A percentile compares a stretch with the other conserved stretches of the same genome.
Conservation (phyloP, 2,888 invertebrate species). For the Sarcophaga subvicina region DNA sequence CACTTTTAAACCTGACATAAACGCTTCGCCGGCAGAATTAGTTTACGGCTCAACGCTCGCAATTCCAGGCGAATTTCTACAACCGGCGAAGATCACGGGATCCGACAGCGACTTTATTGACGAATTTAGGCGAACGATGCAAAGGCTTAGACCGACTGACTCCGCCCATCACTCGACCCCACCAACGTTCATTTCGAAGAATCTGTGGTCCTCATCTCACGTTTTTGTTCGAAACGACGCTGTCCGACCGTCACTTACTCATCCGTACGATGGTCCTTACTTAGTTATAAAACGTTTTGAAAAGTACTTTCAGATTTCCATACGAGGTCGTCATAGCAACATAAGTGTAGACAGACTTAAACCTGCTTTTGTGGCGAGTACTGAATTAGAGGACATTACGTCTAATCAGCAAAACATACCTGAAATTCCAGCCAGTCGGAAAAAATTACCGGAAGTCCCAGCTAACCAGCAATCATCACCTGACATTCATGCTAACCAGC, state of each 20-base stretch:
- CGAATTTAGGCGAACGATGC: no score
- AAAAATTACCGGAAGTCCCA: not conserved
- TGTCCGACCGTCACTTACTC: slow-evolving; percentile 39
- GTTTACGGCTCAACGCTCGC: no score
- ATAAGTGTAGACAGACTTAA: slow-evolving; percentile 43
- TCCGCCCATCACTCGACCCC: slow-evolving; percentile 26
- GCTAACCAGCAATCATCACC: no score
- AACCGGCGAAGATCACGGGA: no score
- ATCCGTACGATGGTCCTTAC: slow-evolving; percentile 60
- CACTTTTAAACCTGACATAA: no score
- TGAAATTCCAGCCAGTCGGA: no score
- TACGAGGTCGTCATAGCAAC: slow-evolving; percentile 16
- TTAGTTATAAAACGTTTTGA: slow-evolving; percentile 12
- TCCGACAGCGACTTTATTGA: no score
- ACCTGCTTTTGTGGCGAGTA: not conserved
- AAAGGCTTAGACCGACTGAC: slow-evolving; percentile 4
- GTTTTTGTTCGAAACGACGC: slow-evolving; percentile 60
- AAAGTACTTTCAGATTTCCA: slow-evolving; percentile 42
- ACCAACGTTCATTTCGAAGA: slow-evolving; percentile 8
- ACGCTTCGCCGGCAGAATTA: no score
- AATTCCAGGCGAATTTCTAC: no score
- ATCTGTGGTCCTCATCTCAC: slow-evolving; percentile 21
- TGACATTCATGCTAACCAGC: no score
- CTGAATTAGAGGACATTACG: no score
- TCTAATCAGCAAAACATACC: no score